Evolutionary conservation across 2,888 invertebrate species (phyloP).

Genomic region (Heliconius sara): DNA sequence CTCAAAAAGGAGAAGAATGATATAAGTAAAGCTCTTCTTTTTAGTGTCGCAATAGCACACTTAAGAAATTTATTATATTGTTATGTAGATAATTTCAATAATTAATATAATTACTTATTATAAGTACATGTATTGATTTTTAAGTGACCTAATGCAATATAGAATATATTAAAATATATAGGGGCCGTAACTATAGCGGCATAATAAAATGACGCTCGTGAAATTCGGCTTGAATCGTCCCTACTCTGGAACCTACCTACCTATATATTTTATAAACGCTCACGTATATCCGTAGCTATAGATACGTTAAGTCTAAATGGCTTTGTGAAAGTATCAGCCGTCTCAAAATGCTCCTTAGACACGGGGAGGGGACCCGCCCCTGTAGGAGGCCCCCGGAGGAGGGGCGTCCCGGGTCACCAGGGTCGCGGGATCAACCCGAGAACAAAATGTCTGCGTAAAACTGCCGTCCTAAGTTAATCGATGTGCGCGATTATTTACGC

Average conservation of each 20-base stretch:
- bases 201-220: conserved; percentile 39
- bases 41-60: conserved; percentile 5
- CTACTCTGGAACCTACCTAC: background rate
- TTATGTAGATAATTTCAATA: too few species aligned
- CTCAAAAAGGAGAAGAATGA: too few species aligned
- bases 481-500: conserved; percentile 30
- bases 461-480: conserved; percentile 55
- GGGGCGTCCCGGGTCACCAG: conserved; percentile 66
- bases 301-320: conserved; percentile 55
- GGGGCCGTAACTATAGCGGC: background rate
- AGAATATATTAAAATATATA: background rate
- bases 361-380: conserved; percentile 66
- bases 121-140: background rate
- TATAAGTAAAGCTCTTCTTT: background rate
- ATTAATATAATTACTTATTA: background rate
- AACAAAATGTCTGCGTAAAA: conserved; percentile 67
- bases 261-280: conserved; percentile 40
- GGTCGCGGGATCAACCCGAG: conserved; percentile 64
- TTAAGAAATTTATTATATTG: too few species aligned
- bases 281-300: conserved; percentile 51
- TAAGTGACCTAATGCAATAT: background rate
- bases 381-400: conserved; percentile 61
- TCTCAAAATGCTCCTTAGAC: conserved; percentile 56
- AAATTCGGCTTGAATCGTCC: conserved; percentile 51
- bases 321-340: conserved; percentile 65